These are phyloP conservation scores for Mormyrus lacerda DNA, from an alignment of 2,113 vertebrate genomes.

Conservation along the genomic window DNA sequence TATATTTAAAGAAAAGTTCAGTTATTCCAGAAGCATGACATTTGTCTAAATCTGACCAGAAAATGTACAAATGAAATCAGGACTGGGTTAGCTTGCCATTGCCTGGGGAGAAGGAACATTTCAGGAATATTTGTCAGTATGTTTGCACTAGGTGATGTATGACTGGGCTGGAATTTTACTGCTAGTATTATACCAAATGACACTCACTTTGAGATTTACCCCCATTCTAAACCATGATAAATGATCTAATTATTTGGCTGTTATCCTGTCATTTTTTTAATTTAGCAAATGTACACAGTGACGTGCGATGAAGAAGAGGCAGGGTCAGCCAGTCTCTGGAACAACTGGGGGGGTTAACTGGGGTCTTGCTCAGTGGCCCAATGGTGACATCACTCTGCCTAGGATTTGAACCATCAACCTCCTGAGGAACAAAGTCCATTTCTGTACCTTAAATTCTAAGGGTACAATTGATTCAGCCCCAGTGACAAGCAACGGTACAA, in stretches of 20 bases:
- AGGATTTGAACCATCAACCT: background rate
- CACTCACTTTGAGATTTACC: background rate
- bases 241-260: background rate
- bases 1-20: background rate
- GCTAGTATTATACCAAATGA: background rate
- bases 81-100: background rate
- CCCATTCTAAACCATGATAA: background rate
- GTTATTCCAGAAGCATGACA: background rate
- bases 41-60: background rate
- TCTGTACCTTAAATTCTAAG: background rate
- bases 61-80: background rate
- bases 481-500: background rate
- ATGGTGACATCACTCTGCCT: background rate
- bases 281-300: background rate
- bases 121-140: background rate
- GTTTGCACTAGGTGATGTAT: background rate
- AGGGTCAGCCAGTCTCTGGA: background rate
- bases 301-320: background rate
- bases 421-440: background rate
- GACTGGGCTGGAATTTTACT: background rate
- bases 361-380: background rate
- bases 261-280: background rate
- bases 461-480: background rate
- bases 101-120: background rate
- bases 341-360: background rate